These are phyloP conservation scores for Orestias chungarensis DNA, from an alignment of 2,797 vertebrate genomes.

Conservation along the genomic window DNA sequence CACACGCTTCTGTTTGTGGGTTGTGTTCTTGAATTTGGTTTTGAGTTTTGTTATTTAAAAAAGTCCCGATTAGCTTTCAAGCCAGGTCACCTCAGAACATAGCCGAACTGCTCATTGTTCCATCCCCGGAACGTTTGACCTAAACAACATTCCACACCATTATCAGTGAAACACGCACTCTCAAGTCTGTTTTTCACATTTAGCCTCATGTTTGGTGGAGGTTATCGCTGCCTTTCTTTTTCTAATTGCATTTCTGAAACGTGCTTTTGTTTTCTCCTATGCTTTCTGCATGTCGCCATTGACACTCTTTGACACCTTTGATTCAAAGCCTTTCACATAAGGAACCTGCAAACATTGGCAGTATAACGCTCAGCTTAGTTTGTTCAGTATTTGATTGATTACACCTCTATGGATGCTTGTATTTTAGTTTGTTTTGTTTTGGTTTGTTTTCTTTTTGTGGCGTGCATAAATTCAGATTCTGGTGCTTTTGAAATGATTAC, in stretches of 20 bases:
- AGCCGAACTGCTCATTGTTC: slow-evolving; percentile 14
- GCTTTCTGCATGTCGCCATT: slow-evolving; percentile 52
- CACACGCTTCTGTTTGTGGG: slow-evolving; percentile 20
- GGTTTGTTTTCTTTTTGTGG: too few relatives aligned
- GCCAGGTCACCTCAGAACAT: slow-evolving; percentile 10
- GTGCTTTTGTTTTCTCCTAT: slow-evolving; percentile 31
- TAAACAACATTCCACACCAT: slow-evolving; percentile 24
- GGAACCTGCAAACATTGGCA: slow-evolving; percentile 44
- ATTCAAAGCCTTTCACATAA: slow-evolving; percentile 47
- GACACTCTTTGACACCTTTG: slow-evolving; percentile 36
- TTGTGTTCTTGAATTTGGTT: slow-evolving; percentile 7
- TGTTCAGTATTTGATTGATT: slow-evolving; percentile 56
- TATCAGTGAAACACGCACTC: slow-evolving; percentile 21
- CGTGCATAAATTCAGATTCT: slow-evolving; percentile 50
- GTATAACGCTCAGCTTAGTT: slow-evolving; percentile 33
- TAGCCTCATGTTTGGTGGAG: slow-evolving; percentile 59
- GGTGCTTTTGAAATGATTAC: slow-evolving; percentile 66
- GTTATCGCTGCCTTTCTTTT: slow-evolving; percentile 53
- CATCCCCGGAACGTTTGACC: slow-evolving; percentile 23
- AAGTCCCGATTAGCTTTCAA: background rate
- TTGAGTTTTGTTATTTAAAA: slow-evolving; percentile 22
- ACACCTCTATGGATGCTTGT: slow-evolving; percentile 45
- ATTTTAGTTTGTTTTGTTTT: too few relatives aligned
- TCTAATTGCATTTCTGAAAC: slow-evolving; percentile 44
- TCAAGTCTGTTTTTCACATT: slow-evolving; percentile 22